These are phyloP conservation scores for Agrilus mali DNA, from an alignment of 2,888 invertebrate genomes.

Conservation along the genomic window DNA sequence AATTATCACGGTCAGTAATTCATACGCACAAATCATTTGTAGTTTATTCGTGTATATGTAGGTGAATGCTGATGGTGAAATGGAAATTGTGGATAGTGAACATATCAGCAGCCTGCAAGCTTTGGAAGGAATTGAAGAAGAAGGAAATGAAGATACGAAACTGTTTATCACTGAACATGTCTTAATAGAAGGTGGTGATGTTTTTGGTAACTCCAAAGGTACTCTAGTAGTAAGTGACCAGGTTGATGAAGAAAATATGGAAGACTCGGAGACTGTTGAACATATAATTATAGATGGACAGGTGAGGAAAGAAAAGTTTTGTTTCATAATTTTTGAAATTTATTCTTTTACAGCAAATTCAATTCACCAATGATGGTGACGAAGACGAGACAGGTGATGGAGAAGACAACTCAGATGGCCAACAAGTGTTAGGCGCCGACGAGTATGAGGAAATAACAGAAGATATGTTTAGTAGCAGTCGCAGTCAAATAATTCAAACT, in stretches of 20 bases:
- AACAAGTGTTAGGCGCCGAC: slow-evolving; percentile 19
- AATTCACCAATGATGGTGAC: slow-evolving; percentile 22
- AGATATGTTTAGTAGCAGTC: slow-evolving; percentile 11
- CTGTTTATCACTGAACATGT: slow-evolving; percentile 42
- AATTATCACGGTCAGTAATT: slow-evolving; percentile 27
- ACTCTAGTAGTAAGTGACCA: slow-evolving; percentile 16
- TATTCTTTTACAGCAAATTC: slow-evolving; percentile 23
- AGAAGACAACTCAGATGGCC: slow-evolving; percentile 20
- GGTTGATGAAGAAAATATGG: slow-evolving; percentile 15
- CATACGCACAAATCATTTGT: too few relatives aligned
- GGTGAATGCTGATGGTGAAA: slow-evolving; percentile 28
- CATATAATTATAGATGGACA: slow-evolving; percentile 32
- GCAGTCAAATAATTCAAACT: slow-evolving; percentile 33
- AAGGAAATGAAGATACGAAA: slow-evolving; percentile 31
- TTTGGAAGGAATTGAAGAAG: slow-evolving; percentile 16
- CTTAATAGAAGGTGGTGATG: slow-evolving; percentile 34
- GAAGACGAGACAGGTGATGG: slow-evolving; percentile 22
- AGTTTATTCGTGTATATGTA: neutral
- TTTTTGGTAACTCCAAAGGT: slow-evolving; percentile 15
- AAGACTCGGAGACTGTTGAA: slow-evolving; percentile 22
- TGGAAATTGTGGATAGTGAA: slow-evolving; percentile 26
- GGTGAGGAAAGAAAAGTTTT: slow-evolving; percentile 12
- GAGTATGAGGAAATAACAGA: slow-evolving; percentile 24
- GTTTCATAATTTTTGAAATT: slow-evolving; percentile 1
- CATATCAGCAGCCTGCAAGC: slow-evolving; percentile 13